Evolutionary conservation across 2,888 invertebrate species (phyloP).

Genomic region (Heliconius ethilla): DNA sequence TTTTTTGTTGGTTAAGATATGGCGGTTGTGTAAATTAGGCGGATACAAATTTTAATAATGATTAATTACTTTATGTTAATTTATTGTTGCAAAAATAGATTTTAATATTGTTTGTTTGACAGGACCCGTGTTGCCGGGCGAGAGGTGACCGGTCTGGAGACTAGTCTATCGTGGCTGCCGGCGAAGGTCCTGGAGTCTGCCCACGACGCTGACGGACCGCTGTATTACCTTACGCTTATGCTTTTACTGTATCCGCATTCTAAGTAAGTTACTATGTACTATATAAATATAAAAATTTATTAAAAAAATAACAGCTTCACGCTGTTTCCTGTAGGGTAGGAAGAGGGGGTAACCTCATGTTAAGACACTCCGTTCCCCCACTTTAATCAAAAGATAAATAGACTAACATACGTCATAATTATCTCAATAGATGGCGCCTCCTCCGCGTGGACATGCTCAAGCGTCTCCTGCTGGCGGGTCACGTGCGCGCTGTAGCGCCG

Average conservation of each 20-base stretch:
- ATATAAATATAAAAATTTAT: too few relatives aligned
- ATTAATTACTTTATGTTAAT: too few relatives aligned
- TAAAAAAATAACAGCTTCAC: too few relatives aligned
- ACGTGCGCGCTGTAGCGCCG: conserved; percentile 86
- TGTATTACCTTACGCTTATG: conserved; percentile 93
- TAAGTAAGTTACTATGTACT: conserved; percentile 58
- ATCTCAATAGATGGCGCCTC: conserved; percentile 85
- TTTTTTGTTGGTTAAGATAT: too few relatives aligned
- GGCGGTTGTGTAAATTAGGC: too few relatives aligned
- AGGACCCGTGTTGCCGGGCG: conserved; percentile 88
- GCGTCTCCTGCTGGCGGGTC: conserved; percentile 89
- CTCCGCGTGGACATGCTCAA: conserved; percentile 87
- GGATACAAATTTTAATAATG: too few relatives aligned
- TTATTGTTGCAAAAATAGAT: too few relatives aligned
- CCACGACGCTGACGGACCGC: conserved; percentile 95
- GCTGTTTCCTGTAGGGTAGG: too few relatives aligned
- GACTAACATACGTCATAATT: background rate
- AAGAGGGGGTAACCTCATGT: too few relatives aligned
- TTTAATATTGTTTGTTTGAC: conserved; percentile 23
- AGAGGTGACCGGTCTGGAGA: conserved; percentile 89
- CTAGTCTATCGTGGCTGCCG: conserved; percentile 85
- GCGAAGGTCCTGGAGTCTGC: conserved; percentile 89
- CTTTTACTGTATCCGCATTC: conserved; percentile 89
- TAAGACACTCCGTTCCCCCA: too few relatives aligned
- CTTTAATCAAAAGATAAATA: too few relatives aligned